Evolutionary conservation across 2,888 invertebrate species (phyloP).

Genomic region (Anticlea derivata): DNA sequence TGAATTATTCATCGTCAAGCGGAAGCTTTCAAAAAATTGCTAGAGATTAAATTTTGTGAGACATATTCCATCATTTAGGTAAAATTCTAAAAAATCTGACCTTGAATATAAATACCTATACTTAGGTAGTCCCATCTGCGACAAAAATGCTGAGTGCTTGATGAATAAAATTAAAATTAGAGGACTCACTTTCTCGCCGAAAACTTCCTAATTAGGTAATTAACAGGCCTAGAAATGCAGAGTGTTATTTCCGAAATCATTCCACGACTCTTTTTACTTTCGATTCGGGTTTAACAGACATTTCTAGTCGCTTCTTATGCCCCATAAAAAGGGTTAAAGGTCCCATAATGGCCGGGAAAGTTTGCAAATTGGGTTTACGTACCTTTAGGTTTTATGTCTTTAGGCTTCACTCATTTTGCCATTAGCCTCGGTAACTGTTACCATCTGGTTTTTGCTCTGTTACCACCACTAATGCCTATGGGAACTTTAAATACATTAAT

Average conservation of each 20-base stretch:
- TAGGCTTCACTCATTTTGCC: conserved; percentile 46
- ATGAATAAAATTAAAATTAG: conserved; percentile 13
- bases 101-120: background rate
- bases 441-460: background rate
- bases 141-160: background rate
- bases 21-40: conserved; percentile 37
- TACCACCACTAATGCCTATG: background rate
- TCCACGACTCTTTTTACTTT: conserved; percentile 31
- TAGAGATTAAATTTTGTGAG: conserved; percentile 39
- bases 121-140: background rate
- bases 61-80: conserved; percentile 27
- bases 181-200: background rate
- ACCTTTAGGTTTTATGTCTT: conserved; percentile 46
- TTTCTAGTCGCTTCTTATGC: conserved; percentile 36
- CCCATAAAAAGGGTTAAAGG: conserved; percentile 46
- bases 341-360: conserved; percentile 42
- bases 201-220: conserved; percentile 18
- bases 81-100: background rate
- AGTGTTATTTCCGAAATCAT: conserved; percentile 28
- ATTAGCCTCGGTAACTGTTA: conserved; percentile 22
- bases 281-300: conserved; percentile 29
- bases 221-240: conserved; percentile 11
- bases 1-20: conserved; percentile 43
- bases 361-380: conserved; percentile 48
- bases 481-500: background rate